These are phyloP conservation scores for Plemyria rubiginata DNA, from an alignment of 2,888 invertebrate species.

Conservation along the genomic window DNA sequence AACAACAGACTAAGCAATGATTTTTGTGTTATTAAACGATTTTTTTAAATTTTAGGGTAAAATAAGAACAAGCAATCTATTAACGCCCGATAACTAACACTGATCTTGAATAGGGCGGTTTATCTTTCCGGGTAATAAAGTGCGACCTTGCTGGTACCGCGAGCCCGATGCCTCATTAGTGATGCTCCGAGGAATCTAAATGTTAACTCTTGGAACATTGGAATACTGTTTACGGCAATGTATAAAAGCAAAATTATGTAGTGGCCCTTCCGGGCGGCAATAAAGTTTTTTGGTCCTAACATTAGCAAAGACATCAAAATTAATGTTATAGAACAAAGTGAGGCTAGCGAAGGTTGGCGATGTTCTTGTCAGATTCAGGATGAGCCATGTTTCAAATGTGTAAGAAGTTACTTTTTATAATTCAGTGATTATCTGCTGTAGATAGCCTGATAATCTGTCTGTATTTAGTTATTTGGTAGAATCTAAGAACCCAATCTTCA, in stretches of 20 bases:
- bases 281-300: background rate
- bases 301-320: background rate
- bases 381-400: background rate
- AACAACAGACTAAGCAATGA: no score
- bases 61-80: no score
- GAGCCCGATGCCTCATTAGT: conserved; percentile 38
- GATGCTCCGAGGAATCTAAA: conserved; percentile 35
- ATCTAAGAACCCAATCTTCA: background rate
- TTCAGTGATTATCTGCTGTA: background rate
- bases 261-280: background rate
- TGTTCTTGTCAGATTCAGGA: background rate
- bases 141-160: conserved; percentile 41
- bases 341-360: no score
- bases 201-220: conserved; percentile 8
- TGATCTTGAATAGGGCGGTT: background rate
- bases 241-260: conserved; percentile 17
- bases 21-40: no score
- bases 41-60: no score
- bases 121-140: conserved; percentile 45
- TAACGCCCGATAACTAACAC: background rate
- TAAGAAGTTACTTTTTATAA: background rate
- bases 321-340: background rate
- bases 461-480: background rate
- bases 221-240: background rate
- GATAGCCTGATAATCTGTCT: background rate